Evolutionary conservation across 2,888 invertebrate species (phyloP).

Genomic region (Phania funesta): DNA sequence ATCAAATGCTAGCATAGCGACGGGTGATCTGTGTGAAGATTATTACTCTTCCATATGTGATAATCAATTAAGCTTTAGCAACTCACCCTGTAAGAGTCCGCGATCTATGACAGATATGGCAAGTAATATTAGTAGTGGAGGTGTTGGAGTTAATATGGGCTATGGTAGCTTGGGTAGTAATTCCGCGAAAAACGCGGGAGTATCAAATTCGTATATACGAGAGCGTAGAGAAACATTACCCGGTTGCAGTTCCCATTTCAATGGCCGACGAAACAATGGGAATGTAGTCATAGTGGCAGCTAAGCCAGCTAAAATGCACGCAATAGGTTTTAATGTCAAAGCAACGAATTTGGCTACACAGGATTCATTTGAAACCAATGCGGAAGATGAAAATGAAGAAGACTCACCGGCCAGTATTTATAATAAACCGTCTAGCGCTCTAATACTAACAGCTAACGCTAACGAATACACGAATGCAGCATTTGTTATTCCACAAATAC

Average conservation of each 20-base stretch:
- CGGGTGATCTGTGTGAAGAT: constrained; percentile 71
- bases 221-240: constrained; percentile 60
- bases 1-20: constrained; percentile 67
- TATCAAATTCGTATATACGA: constrained; percentile 38
- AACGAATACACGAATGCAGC: constrained; percentile 21
- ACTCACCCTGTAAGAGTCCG: constrained; percentile 76
- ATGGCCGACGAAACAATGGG: constrained; percentile 23
- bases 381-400: constrained; percentile 19
- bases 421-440: constrained; percentile 40
- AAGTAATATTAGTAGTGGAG: constrained; percentile 62
- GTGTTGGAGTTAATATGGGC: constrained; percentile 29
- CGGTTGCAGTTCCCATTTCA: constrained; percentile 27
- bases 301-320: constrained; percentile 74
- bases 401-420: constrained; percentile 61
- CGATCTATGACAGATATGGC: constrained; percentile 71
- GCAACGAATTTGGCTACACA: constrained; percentile 36
- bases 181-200: constrained; percentile 33
- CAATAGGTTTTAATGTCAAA: constrained; percentile 74
- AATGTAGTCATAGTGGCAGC: constrained; percentile 73
- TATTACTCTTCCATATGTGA: constrained; percentile 77
- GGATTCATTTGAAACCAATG: constrained; percentile 35
- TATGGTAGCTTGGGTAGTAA: constrained; percentile 38
- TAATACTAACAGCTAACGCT: neutral
- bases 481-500: constrained; percentile 52
- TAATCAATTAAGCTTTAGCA: constrained; percentile 76